These are phyloP conservation scores for Alcedo atthis DNA, from an alignment of 2,797 vertebrate genomes.

Conservation along the genomic window DNA sequence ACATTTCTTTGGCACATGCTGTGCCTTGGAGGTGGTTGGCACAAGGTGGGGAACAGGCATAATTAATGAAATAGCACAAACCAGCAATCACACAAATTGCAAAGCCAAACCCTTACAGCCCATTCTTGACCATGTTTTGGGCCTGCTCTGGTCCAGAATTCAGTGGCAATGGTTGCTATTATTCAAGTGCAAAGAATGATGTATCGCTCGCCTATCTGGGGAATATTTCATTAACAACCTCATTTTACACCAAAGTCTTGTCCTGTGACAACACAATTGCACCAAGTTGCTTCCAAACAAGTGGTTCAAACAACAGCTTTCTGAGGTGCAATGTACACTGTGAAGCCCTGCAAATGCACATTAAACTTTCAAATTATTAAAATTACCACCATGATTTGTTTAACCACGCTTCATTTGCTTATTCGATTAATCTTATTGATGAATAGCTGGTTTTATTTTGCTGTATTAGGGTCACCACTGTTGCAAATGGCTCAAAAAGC, in stretches of 20 bases:
- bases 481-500: neutral
- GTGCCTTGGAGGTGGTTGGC: neutral
- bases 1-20: neutral
- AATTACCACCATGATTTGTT: neutral
- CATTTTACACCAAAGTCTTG: neutral
- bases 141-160: neutral
- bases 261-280: neutral
- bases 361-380: neutral
- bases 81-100: neutral
- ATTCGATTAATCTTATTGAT: neutral
- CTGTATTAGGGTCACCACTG: neutral
- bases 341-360: neutral
- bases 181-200: neutral
- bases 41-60: neutral
- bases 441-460: conserved; percentile 12
- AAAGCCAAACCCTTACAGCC: neutral
- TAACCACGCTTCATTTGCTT: neutral
- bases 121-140: neutral
- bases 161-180: neutral
- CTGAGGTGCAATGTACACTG: fast-evolving
- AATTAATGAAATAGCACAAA: neutral
- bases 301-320: fast-evolving
- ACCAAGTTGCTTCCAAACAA: neutral
- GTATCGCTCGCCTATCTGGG: neutral
- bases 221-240: neutral